Evolutionary conservation across 1,140 invertebrate species (phyloP).

Genomic region (Nasonia vitripennis): DNA sequence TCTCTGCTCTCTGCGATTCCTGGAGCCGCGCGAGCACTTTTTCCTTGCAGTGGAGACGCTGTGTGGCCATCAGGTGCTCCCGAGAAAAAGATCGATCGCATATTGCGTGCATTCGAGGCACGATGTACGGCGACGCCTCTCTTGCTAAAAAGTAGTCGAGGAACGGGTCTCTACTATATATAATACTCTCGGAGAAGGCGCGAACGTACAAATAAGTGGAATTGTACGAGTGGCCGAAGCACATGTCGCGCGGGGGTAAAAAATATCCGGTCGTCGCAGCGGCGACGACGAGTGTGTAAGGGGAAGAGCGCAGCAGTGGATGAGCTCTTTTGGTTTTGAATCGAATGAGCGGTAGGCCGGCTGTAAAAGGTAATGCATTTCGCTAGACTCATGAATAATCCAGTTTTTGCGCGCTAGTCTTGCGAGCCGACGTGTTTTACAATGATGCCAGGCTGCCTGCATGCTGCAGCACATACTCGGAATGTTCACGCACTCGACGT

Average conservation of each 20-base stretch:
- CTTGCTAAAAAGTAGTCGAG: slow-evolving; percentile 36
- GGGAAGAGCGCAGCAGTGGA: neutral
- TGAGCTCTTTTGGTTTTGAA: slow-evolving; percentile 10
- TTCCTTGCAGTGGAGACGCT: neutral
- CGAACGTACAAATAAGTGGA: slow-evolving; percentile 49
- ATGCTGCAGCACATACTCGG: too few species aligned
- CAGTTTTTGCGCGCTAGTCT: neutral
- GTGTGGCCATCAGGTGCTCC: neutral
- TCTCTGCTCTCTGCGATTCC: neutral
- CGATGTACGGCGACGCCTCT: neutral
- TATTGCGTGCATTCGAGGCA: slow-evolving; percentile 38
- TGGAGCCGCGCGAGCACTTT: neutral
- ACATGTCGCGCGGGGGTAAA: neutral
- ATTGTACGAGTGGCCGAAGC: neutral
- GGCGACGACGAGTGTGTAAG: neutral
- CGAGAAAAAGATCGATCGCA: slow-evolving; percentile 18
- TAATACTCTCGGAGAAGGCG: slow-evolving; percentile 33
- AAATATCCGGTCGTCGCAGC: neutral
- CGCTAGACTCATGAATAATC: neutral
- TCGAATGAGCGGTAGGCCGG: neutral
- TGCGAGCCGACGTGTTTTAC: neutral
- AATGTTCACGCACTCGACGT: neutral
- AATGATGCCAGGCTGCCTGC: neutral
- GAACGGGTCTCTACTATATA: neutral
- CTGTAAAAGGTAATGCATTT: slow-evolving; percentile 46